These are phyloP conservation scores for Chrysotoxum bicinctum DNA, from an alignment of 2,888 invertebrate genomes.

Conservation along the genomic window DNA sequence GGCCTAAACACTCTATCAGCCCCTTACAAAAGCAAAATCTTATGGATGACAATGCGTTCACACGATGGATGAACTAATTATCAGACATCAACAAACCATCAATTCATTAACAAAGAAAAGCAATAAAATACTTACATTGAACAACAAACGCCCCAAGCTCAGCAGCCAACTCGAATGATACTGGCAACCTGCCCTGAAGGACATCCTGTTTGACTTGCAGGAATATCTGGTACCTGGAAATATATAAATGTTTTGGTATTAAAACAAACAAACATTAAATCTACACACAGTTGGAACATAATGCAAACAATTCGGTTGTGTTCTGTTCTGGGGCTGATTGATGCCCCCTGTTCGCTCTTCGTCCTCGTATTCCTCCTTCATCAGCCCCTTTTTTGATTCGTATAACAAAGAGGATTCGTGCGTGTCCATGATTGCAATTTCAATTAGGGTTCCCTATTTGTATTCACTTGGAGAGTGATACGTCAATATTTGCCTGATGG, in stretches of 20 bases:
- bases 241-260: constrained; percentile 19
- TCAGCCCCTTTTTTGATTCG: neutral
- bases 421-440: constrained; percentile 69
- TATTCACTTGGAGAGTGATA: constrained; percentile 71
- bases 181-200: constrained; percentile 94
- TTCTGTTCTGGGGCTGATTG: constrained; percentile 71
- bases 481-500: constrained; percentile 57
- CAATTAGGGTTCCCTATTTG: constrained; percentile 73
- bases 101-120: neutral
- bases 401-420: neutral
- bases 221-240: constrained; percentile 95
- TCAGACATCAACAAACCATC: neutral
- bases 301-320: constrained; percentile 25
- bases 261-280: constrained; percentile 50
- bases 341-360: neutral
- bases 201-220: constrained; percentile 98
- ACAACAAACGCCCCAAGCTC: constrained; percentile 96
- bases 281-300: constrained; percentile 38
- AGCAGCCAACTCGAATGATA: constrained; percentile 94
- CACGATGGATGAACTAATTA: neutral
- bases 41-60: neutral
- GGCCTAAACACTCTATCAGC: neutral
- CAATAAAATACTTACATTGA: constrained; percentile 90
- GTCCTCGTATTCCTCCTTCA: neutral
- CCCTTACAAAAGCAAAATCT: neutral